Evolutionary conservation across 1,140 invertebrate genomes (phyloP).

Genomic region (Megalopta genalis): DNA sequence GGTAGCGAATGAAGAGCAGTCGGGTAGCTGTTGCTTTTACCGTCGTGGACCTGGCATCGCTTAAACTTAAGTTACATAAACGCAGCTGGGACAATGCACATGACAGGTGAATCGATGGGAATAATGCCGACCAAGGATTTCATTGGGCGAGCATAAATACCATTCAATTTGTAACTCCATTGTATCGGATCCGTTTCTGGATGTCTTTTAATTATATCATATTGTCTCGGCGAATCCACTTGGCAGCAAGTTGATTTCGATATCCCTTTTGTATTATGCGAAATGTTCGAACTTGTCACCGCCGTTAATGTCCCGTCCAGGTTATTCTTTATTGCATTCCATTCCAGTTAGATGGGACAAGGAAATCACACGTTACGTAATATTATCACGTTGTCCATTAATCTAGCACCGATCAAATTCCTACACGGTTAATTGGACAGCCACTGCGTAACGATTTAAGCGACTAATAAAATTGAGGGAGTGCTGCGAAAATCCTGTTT

Average conservation of each 20-base stretch:
- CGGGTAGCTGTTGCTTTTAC: constrained; percentile 39
- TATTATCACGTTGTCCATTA: background rate
- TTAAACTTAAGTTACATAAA: constrained; percentile 67
- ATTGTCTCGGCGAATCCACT: background rate
- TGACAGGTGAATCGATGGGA: constrained; percentile 62
- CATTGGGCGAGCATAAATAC: constrained; percentile 28
- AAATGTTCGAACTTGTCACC: background rate
- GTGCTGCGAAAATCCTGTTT: no score
- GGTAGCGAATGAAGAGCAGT: constrained; percentile 52
- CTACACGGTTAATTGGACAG: no score
- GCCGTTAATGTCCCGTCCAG: background rate
- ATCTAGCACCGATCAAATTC: no score
- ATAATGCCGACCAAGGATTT: constrained; percentile 49
- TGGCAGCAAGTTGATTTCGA: background rate
- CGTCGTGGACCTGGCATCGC: constrained; percentile 53
- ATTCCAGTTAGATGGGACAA: background rate
- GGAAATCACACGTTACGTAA: background rate
- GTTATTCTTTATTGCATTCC: background rate
- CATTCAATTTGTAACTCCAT: constrained; percentile 10
- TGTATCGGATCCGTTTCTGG: background rate
- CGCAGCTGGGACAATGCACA: constrained; percentile 59
- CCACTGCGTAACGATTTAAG: no score
- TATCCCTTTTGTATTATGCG: background rate
- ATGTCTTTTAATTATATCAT: background rate
- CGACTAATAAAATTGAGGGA: no score